Evolutionary conservation across 2,797 vertebrate genomes (phyloP).

Genomic region (Lepilemur ruficaudatus): DNA sequence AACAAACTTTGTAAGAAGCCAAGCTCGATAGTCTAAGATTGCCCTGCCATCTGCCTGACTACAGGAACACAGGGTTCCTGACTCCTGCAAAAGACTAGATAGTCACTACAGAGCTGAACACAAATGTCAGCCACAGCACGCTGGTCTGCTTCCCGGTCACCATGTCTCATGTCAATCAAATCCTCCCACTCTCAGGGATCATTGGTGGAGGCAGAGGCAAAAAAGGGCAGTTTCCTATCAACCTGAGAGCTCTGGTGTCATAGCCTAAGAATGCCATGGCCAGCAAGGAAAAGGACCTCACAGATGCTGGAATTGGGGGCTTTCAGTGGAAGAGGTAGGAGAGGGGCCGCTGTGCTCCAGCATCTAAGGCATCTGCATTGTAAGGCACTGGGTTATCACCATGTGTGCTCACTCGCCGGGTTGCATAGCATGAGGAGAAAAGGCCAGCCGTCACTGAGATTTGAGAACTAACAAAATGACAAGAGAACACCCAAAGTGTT

Average conservation of each 20-base stretch:
- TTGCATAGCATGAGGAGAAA: not conserved
- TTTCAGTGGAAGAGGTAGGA: not conserved
- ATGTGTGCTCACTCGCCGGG: fast-evolving
- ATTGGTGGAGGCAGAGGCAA: not conserved
- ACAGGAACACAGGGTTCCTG: not conserved
- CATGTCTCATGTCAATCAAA: not conserved
- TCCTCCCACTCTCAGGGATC: not conserved
- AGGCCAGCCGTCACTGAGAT: not conserved
- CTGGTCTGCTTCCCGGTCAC: not conserved
- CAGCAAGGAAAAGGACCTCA: not conserved
- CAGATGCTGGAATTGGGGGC: not conserved
- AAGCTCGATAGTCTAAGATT: not conserved
- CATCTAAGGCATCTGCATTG: not conserved
- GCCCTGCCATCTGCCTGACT: not conserved
- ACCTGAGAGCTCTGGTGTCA: not conserved
- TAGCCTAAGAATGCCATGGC: not conserved
- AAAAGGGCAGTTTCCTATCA: not conserved
- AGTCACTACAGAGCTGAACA: not conserved
- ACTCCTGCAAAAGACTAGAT: not conserved
- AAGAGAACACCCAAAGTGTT: not conserved
- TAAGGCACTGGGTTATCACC: not conserved
- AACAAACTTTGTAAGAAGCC: not conserved
- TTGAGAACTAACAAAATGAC: not conserved
- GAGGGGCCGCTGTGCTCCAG: fast-evolving
- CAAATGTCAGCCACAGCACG: not conserved